These are phyloP conservation scores for Carassius gibelio DNA, from an alignment of 2,113 vertebrate species.

Conservation along the genomic window DNA sequence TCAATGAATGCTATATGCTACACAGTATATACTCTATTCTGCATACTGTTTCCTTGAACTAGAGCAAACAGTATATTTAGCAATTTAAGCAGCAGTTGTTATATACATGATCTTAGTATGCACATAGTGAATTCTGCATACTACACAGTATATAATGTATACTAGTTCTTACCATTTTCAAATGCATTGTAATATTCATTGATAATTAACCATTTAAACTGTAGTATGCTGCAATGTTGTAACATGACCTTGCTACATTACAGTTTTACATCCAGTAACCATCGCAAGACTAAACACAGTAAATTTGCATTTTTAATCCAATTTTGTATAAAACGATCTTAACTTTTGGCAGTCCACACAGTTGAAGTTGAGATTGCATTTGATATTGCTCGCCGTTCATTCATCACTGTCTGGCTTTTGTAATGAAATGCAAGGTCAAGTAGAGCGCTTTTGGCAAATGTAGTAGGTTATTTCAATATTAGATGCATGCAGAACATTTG, in stretches of 20 bases:
- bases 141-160: not conserved
- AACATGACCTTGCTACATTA: not conserved
- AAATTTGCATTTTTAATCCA: not conserved
- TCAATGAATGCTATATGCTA: not conserved
- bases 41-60: not conserved
- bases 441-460: slow-evolving; percentile 28
- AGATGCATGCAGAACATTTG: not conserved
- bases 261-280: not conserved
- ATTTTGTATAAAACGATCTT: not conserved
- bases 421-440: slow-evolving; percentile 13
- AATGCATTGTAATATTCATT: too few species aligned
- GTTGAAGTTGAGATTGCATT: not conserved
- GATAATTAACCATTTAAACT: not conserved
- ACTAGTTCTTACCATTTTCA: not conserved
- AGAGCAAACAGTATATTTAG: not conserved
- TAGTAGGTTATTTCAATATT: not conserved
- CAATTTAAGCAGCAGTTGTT: not conserved
- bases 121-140: not conserved
- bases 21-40: not conserved
- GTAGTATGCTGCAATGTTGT: not conserved
- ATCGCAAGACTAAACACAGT: not conserved
- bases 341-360: slow-evolving; percentile 14
- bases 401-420: not conserved
- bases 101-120: too few species aligned
- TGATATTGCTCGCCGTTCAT: slow-evolving; percentile 11